A percentile compares a stretch with the other conserved stretches of the same genome.
Conservation (phyloP, 2,797 vertebrate genomes). For the Micropoecilia bifurca region DNA sequence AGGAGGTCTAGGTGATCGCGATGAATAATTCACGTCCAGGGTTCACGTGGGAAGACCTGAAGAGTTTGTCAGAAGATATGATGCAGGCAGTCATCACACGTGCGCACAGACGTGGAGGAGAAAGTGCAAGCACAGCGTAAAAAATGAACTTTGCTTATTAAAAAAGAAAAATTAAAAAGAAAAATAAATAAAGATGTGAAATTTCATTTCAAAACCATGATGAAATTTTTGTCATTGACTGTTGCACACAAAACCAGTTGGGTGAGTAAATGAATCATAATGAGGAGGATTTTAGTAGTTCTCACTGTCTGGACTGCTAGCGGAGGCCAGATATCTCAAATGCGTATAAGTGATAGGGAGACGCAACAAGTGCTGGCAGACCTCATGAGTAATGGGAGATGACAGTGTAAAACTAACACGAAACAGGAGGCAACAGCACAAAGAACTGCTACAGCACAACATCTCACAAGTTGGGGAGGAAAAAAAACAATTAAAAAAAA, state of each 20-base stretch:
- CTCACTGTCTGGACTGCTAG: slow-evolving; percentile 14
- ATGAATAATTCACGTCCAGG: slow-evolving; percentile 83
- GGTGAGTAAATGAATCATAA: slow-evolving; percentile 9
- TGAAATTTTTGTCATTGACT: neutral
- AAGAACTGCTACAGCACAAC: slow-evolving; percentile 36
- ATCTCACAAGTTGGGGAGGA: slow-evolving; percentile 22
- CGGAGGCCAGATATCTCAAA: slow-evolving; percentile 28
- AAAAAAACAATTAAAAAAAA: slow-evolving; percentile 11
- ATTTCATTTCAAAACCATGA: neutral
- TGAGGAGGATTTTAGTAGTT: slow-evolving; percentile 27
- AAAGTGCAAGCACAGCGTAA: neutral
- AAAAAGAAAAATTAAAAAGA: neutral
- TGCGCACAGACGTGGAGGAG: slow-evolving; percentile 22
- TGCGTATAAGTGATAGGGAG: slow-evolving; percentile 20
- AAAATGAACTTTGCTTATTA: neutral
- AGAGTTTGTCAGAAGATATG: slow-evolving; percentile 63
- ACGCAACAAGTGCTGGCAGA: slow-evolving; percentile 34
- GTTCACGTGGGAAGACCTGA: slow-evolving; percentile 70
- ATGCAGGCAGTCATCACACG: slow-evolving; percentile 42
- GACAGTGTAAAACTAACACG: slow-evolving; percentile 37
- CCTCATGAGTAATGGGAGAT: slow-evolving; percentile 49
- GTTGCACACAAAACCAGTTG: slow-evolving; percentile 2
- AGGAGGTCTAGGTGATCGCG: slow-evolving; percentile 69
- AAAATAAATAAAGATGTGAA: neutral
- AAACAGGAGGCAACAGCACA: slow-evolving; percentile 43